A percentile compares a stretch with the other conserved stretches of the same genome.
These are phyloP conservation scores for Bombylius major DNA, from an alignment of 2,888 invertebrate genomes.

Conservation along the genomic window DNA sequence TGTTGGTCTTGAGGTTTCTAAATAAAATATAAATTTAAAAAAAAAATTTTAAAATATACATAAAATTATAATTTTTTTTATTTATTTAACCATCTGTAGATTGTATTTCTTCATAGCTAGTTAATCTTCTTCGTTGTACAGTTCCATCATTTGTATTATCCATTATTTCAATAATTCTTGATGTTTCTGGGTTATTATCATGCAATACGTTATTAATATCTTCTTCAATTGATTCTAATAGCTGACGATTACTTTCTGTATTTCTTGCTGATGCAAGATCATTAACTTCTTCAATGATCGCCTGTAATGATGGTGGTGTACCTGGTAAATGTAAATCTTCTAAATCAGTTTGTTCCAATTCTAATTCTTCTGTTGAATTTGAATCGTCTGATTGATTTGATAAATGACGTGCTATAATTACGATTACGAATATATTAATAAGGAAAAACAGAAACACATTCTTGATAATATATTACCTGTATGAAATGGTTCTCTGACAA, in stretches of 20 bases:
- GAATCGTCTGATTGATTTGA: slow-evolving; percentile 22
- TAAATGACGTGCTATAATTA: slow-evolving; percentile 7
- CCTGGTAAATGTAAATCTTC: slow-evolving; percentile 13
- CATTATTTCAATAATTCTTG: slow-evolving; percentile 19
- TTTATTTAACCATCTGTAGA: slow-evolving; percentile 1
- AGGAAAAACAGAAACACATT: neutral
- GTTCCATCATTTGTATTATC: slow-evolving; percentile 14
- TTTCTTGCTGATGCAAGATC: slow-evolving; percentile 12
- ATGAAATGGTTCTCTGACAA: slow-evolving; percentile 5
- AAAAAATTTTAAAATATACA: neutral
- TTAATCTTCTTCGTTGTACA: slow-evolving; percentile 15
- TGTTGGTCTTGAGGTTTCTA: neutral
- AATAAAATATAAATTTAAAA: neutral
- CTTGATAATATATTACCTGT: neutral
- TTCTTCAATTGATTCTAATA: slow-evolving; percentile 14
- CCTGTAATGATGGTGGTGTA: slow-evolving; percentile 19
- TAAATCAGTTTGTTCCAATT: slow-evolving; percentile 17
- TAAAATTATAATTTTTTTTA: too few species aligned
- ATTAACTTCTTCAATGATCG: slow-evolving; percentile 22
- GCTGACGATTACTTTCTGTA: neutral
- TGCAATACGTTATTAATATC: slow-evolving; percentile 17
- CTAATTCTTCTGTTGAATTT: slow-evolving; percentile 32
- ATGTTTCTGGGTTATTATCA: slow-evolving; percentile 15
- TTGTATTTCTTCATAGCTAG: slow-evolving; percentile 11
- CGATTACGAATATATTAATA: neutral